Conservation (phyloP, 2,113 vertebrate genomes). For the Glareola pratincola region DNA sequence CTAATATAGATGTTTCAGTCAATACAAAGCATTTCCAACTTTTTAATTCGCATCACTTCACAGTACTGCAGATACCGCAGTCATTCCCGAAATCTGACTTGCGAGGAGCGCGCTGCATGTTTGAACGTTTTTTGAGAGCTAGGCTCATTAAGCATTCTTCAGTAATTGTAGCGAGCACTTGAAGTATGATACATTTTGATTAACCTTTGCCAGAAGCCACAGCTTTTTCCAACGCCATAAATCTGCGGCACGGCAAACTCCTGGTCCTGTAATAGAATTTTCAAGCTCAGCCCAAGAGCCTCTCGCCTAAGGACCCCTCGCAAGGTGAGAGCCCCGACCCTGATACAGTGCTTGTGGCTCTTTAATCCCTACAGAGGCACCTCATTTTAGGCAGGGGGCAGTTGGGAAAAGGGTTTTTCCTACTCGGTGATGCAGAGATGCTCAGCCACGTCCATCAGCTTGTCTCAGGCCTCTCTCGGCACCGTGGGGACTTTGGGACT, state of each 20-base stretch:
- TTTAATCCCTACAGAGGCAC: neutral
- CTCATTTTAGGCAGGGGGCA: neutral
- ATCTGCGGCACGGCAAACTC: neutral
- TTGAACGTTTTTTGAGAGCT: neutral
- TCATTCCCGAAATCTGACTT: neutral
- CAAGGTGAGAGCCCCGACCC: neutral
- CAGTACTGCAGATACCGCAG: neutral
- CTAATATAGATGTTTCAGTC: neutral
- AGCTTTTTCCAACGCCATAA: accelerated
- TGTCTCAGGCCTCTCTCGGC: neutral
- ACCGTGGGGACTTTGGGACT: accelerated
- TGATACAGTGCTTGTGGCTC: neutral
- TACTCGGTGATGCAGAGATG: accelerated
- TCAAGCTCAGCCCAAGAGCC: neutral
- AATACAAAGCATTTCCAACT: neutral
- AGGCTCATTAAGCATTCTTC: neutral
- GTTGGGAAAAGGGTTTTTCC: neutral
- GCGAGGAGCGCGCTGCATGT: neutral
- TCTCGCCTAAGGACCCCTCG: neutral
- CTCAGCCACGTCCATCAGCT: accelerated
- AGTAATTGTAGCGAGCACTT: neutral
- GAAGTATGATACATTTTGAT: neutral
- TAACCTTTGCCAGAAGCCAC: neutral
- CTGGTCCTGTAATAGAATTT: neutral
- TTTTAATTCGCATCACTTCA: accelerated